Conservation (phyloP, 2,113 vertebrate species). For the Arvicanthis niloticus region DNA sequence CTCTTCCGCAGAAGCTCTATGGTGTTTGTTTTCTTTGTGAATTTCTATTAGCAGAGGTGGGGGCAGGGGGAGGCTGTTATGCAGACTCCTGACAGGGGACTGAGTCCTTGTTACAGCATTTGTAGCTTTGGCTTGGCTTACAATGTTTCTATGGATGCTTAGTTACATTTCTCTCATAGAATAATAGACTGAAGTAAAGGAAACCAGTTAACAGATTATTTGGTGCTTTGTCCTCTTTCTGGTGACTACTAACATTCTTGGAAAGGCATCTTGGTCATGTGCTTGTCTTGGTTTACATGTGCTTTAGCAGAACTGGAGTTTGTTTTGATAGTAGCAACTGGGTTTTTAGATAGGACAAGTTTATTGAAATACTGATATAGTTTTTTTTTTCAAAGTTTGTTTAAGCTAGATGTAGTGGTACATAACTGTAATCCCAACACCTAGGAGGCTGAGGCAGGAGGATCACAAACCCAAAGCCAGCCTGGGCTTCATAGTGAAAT, state of each 20-base stretch:
- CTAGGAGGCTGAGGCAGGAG: too few species aligned
- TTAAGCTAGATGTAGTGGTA: background rate
- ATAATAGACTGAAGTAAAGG: constrained; percentile 4
- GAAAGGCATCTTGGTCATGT: background rate
- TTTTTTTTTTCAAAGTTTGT: background rate
- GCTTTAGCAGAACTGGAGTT: background rate
- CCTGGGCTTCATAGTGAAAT: background rate
- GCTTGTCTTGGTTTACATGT: background rate
- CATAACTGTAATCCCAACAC: background rate
- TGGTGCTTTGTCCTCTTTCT: background rate
- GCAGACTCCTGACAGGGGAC: background rate
- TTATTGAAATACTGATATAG: background rate
- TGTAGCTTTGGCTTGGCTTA: background rate
- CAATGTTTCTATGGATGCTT: background rate
- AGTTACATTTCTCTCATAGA: background rate
- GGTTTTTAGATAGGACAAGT: constrained; percentile 20
- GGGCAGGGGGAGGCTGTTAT: too few species aligned
- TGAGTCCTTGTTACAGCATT: background rate
- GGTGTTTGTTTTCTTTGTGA: background rate
- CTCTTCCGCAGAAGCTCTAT: background rate
- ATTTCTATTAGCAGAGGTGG: background rate
- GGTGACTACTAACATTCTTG: background rate
- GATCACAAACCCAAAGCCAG: background rate
- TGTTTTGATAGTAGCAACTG: constrained; percentile 15
- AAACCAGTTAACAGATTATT: background rate